phyloP scores from a whole-genome alignment of 1,140 invertebrate genomes.

The Scaptomyza pallida region DNA sequence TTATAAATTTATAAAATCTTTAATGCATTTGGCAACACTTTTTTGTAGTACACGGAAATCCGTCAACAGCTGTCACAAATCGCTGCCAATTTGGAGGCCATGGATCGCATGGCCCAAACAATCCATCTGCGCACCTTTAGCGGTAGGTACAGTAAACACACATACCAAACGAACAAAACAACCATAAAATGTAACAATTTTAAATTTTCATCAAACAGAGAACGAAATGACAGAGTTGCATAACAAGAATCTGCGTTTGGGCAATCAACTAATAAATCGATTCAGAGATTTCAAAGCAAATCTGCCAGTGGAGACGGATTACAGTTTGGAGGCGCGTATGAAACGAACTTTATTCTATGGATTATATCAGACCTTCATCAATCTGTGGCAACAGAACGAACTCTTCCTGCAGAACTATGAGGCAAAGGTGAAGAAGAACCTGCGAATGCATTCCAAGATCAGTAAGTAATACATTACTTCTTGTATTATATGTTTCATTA shows the following conservation, averaged over 20 bases:
- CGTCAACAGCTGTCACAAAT: slow-evolving; percentile 71
- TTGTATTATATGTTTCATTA: no score
- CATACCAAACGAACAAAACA: background rate
- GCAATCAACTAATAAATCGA: slow-evolving; percentile 69
- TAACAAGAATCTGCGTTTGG: slow-evolving; percentile 71
- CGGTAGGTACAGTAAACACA: slow-evolving; percentile 53
- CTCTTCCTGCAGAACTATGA: slow-evolving; percentile 77
- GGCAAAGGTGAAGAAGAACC: slow-evolving; percentile 72
- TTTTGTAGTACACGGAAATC: slow-evolving; percentile 74
- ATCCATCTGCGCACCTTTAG: slow-evolving; percentile 76
- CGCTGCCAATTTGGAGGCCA: slow-evolving; percentile 72
- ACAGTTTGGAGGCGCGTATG: slow-evolving; percentile 78
- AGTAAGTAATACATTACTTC: slow-evolving; percentile 59
- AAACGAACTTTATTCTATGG: slow-evolving; percentile 80
- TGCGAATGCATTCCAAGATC: slow-evolving; percentile 78
- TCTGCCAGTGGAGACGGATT: slow-evolving; percentile 75
- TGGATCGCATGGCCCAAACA: slow-evolving; percentile 78
- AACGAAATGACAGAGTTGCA: slow-evolving; percentile 79
- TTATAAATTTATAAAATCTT: no score
- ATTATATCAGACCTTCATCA: slow-evolving; percentile 76
- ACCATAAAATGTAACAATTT: background rate
- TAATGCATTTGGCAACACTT: background rate
- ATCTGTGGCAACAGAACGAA: slow-evolving; percentile 81
- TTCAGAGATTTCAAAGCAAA: slow-evolving; percentile 78
- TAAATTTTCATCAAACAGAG: slow-evolving; percentile 42